phyloP scores from a whole-genome alignment of 2,888 invertebrate species.

The Drosophila hamatofila region DNA sequence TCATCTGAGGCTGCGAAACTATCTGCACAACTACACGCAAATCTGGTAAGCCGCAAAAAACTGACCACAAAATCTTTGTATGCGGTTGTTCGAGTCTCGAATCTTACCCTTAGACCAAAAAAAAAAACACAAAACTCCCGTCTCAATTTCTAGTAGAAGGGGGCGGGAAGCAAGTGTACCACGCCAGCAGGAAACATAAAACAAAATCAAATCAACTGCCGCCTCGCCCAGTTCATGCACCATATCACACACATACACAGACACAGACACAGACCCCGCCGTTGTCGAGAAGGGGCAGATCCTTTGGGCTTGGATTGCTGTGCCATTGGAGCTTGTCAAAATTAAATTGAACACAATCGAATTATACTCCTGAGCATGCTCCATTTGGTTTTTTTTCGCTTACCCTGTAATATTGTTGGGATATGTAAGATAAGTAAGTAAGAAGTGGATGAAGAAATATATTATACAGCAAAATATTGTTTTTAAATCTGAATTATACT shows the following conservation, averaged over 20 bases:
- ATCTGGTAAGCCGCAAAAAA: slow-evolving; percentile 55
- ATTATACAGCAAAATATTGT: background rate
- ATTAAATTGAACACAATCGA: slow-evolving; percentile 86
- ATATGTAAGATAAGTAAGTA: background rate
- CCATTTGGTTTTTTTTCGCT: slow-evolving; percentile 66
- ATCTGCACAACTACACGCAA: slow-evolving; percentile 10
- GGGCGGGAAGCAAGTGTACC: slow-evolving; percentile 36
- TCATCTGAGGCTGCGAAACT: slow-evolving; percentile 15
- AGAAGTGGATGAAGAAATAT: background rate
- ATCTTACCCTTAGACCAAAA: slow-evolving; percentile 34
- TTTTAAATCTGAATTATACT: no score
- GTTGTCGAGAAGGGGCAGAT: slow-evolving; percentile 20
- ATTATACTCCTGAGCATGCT: slow-evolving; percentile 82
- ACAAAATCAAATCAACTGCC: slow-evolving; percentile 78
- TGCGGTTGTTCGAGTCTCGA: slow-evolving; percentile 17
- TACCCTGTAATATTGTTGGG: slow-evolving; percentile 27
- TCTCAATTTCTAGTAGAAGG: slow-evolving; percentile 17
- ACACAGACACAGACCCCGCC: slow-evolving; percentile 4
- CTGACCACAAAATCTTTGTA: slow-evolving; percentile 69
- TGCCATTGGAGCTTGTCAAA: slow-evolving; percentile 85
- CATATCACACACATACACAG: slow-evolving; percentile 27
- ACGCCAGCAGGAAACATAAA: slow-evolving; percentile 76
- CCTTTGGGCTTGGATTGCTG: slow-evolving; percentile 57
- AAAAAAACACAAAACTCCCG: background rate
- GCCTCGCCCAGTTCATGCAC: slow-evolving; percentile 57